A percentile compares a stretch with the other conserved stretches of the same genome.
These are phyloP conservation scores for Fringilla coelebs DNA, from an alignment of 2,797 vertebrate genomes.

Conservation along the genomic window DNA sequence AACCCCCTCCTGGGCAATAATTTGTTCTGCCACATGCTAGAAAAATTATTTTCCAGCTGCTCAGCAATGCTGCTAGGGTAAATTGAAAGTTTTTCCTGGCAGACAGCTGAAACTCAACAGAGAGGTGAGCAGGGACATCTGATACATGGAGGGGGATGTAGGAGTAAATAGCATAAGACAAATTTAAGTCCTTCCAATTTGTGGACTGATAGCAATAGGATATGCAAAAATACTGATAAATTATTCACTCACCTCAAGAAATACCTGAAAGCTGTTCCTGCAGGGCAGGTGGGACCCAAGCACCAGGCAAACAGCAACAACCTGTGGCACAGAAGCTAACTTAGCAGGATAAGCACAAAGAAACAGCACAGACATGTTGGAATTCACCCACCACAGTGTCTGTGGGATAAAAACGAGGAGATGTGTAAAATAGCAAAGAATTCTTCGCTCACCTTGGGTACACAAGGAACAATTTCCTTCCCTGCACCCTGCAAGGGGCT, in stretches of 20 bases:
- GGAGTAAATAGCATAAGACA: conserved; percentile 26
- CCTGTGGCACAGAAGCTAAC: not conserved
- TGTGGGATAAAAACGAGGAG: not conserved
- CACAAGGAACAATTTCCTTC: not conserved
- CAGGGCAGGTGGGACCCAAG: not conserved
- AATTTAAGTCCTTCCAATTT: conserved; percentile 7
- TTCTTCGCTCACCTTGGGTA: not conserved
- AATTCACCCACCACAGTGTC: not conserved
- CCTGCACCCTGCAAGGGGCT: not conserved
- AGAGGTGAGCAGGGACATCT: conserved; percentile 31
- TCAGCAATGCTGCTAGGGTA: conserved; percentile 47
- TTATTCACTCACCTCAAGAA: conserved; percentile 36
- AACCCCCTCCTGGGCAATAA: conserved; percentile 71
- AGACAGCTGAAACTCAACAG: conserved; percentile 48
- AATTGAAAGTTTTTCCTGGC: conserved; percentile 41
- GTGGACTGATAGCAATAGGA: not conserved
- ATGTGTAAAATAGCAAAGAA: not conserved
- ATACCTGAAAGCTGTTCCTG: conserved; percentile 26
- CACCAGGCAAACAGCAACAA: not conserved
- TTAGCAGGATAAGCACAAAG: not conserved
- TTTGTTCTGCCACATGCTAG: conserved; percentile 68
- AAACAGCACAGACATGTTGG: not conserved
- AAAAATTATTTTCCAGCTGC: conserved; percentile 65
- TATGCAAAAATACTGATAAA: conserved; percentile 10
- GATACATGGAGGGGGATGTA: not conserved